phyloP scores from a whole-genome alignment of 1,140 invertebrate genomes.

The Brachionus sp. region DNA sequence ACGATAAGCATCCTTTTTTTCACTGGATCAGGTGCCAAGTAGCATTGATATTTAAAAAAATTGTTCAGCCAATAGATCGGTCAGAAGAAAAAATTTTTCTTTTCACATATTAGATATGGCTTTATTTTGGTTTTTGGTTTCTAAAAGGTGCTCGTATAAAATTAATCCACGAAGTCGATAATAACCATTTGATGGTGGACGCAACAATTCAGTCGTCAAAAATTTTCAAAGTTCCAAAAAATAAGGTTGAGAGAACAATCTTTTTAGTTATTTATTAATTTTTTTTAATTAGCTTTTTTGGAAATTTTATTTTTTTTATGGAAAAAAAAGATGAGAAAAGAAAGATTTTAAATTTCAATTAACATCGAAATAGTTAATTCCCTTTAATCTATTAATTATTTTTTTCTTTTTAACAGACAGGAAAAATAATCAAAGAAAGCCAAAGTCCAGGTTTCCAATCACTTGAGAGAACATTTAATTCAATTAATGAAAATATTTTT shows the following conservation, averaged over 20 bases:
- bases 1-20: neutral
- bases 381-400: neutral
- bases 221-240: neutral
- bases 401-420: neutral
- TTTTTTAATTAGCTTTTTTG: neutral
- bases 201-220: neutral
- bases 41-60: neutral
- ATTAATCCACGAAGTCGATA: neutral
- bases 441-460: neutral
- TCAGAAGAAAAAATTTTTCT: neutral
- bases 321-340: no score
- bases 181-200: neutral
- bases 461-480: neutral
- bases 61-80: neutral
- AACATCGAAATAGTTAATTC: neutral
- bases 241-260: neutral
- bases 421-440: neutral
- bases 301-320: neutral
- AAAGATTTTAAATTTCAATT: no score
- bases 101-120: neutral
- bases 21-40: neutral
- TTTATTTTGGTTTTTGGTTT: neutral
- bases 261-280: neutral
- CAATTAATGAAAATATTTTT: no score
- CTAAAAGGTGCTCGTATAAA: neutral